Conservation (phyloP, 1,140 invertebrate genomes). For the Stegodyphus mimosarum region DNA sequence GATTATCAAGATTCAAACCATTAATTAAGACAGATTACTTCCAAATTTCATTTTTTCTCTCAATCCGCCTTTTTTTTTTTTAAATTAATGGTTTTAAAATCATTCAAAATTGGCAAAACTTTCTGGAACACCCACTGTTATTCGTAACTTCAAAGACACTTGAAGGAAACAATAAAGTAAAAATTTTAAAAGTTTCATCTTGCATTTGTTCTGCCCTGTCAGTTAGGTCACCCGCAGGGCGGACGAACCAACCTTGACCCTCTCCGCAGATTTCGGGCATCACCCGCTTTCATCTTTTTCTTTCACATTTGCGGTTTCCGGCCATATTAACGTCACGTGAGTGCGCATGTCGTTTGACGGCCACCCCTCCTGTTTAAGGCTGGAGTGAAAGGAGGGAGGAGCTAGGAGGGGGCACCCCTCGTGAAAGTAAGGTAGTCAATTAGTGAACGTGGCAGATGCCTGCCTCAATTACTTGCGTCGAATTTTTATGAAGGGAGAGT, state of each 20-base stretch:
- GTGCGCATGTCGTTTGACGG: conserved; percentile 11
- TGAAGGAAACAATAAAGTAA: no score
- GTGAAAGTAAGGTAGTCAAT: conserved; percentile 17
- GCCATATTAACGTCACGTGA: conserved; percentile 21
- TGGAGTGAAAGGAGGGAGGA: no score
- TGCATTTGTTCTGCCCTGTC: background rate
- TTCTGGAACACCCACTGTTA: no score
- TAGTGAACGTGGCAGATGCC: conserved; percentile 31
- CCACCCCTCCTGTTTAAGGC: background rate
- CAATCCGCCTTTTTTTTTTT: no score
- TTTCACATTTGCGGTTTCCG: conserved; percentile 23
- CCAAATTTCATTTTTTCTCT: no score
- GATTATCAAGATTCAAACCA: no score
- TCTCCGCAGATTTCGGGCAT: background rate
- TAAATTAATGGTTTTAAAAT: no score
- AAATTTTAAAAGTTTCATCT: no score
- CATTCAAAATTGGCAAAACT: no score
- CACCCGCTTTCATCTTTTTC: background rate
- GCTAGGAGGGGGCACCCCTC: background rate
- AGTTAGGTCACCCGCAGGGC: background rate
- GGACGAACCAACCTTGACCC: conserved; percentile 11
- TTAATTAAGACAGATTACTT: no score
- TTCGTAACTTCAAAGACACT: no score
- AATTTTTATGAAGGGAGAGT: background rate
- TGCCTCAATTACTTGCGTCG: conserved; percentile 5